Percentiles rank a stretch among this genome's conserved stretches.
These are phyloP conservation scores for Bugulina stolonifera DNA, from an alignment of 2,888 invertebrate species.

Conservation along the genomic window DNA sequence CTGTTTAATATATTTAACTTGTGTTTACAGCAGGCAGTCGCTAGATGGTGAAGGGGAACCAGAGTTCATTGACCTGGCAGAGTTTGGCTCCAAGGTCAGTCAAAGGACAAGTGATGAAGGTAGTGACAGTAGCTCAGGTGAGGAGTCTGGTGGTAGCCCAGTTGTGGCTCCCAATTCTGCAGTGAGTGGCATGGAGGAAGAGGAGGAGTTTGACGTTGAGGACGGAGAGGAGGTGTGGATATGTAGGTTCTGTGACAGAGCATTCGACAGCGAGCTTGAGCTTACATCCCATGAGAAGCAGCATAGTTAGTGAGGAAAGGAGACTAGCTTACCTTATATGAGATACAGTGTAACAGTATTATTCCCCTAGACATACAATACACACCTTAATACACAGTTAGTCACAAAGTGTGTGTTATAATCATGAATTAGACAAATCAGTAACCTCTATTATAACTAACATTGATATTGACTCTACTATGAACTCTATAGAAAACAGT, in stretches of 20 bases:
- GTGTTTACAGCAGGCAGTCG: slow-evolving; percentile 30
- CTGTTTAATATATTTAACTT: too few species aligned
- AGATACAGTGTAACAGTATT: too few species aligned
- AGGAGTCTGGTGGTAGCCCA: neutral
- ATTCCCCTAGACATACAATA: too few species aligned
- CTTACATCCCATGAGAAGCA: slow-evolving; percentile 5
- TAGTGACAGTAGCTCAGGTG: neutral
- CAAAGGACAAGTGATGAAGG: neutral
- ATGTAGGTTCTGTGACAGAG: slow-evolving; percentile 48
- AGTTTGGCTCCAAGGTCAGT: slow-evolving; percentile 19
- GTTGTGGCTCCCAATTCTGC: neutral
- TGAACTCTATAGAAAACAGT: too few species aligned
- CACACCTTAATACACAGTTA: too few species aligned
- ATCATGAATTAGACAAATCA: too few species aligned
- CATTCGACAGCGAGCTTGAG: slow-evolving; percentile 32
- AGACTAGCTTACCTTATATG: too few species aligned
- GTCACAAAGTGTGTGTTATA: too few species aligned
- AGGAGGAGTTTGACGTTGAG: slow-evolving; percentile 12
- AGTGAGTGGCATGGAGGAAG: slow-evolving; percentile 27
- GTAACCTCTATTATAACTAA: too few species aligned
- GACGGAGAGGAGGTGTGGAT: slow-evolving; percentile 31
- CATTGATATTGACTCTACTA: too few species aligned
- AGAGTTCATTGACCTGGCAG: slow-evolving; percentile 30
- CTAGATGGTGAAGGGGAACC: slow-evolving; percentile 35
- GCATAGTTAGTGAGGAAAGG: neutral